Conservation (phyloP, 2,888 invertebrate genomes). For the Petrolisthes cinctipes region DNA sequence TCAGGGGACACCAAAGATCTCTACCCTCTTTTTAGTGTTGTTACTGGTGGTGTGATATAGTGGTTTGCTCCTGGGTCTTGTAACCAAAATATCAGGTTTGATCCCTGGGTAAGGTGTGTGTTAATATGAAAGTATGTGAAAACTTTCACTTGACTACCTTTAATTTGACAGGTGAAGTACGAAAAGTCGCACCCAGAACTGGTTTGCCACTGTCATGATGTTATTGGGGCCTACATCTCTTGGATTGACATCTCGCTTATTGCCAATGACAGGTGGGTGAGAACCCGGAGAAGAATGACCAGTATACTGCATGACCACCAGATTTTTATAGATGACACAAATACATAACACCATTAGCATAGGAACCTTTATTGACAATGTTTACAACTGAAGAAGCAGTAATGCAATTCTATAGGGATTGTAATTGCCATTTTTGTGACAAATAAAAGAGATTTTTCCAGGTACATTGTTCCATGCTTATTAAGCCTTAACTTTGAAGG, state of each 20-base stretch:
- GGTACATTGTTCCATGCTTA: background rate
- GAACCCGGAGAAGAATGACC: background rate
- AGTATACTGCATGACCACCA: too few relatives aligned
- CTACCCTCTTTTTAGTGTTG: background rate
- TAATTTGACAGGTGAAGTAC: slow-evolving; percentile 70
- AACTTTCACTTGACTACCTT: background rate
- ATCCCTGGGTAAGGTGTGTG: background rate
- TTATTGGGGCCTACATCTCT: slow-evolving; percentile 73
- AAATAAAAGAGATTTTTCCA: background rate
- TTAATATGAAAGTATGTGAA: background rate
- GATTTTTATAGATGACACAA: too few relatives aligned
- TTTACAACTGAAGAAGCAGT: too few relatives aligned
- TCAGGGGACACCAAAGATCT: too few relatives aligned
- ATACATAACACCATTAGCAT: too few relatives aligned
- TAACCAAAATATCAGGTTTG: too few relatives aligned
- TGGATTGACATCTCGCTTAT: slow-evolving; percentile 76
- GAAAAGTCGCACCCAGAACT: slow-evolving; percentile 70
- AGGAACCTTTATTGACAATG: too few relatives aligned
- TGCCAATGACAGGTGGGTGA: slow-evolving; percentile 71
- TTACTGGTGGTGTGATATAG: background rate
- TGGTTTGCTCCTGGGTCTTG: background rate
- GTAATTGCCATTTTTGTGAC: background rate
- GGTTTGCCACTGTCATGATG: slow-evolving; percentile 71
- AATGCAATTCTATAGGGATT: too few relatives aligned
- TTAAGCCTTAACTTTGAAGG: slow-evolving; percentile 58